A percentile compares a stretch with the other conserved stretches of the same genome.
phyloP scores from a whole-genome alignment of 2,888 invertebrate genomes.

The Parelbella ahira region DNA sequence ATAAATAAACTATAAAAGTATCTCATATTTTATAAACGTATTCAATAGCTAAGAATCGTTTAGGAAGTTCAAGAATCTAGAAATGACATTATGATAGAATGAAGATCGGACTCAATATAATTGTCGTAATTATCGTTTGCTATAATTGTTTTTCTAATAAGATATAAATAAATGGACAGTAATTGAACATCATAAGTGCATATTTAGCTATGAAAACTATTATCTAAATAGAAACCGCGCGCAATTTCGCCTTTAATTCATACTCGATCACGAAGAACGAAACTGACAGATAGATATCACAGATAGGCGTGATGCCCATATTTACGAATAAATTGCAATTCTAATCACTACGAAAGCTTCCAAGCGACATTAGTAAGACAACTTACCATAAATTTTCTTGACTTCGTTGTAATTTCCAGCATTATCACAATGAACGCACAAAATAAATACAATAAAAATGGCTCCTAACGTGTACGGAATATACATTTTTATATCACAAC shows the following conservation, averaged over 20 bases:
- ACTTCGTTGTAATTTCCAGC: constrained; percentile 74
- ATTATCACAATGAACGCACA: constrained; percentile 79
- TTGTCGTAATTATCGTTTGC: no score
- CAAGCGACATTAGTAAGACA: constrained; percentile 18
- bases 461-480: constrained; percentile 73
- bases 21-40: no score
- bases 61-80: no score
- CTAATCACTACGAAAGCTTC: neutral
- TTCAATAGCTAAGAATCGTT: no score
- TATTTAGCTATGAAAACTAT: no score
- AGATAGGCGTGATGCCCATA: constrained; percentile 25
- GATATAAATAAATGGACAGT: no score
- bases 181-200: no score
- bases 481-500: constrained; percentile 67
- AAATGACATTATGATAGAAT: no score
- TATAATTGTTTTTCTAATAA: no score
- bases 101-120: no score
- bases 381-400: constrained; percentile 73
- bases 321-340: neutral
- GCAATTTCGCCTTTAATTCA: constrained; percentile 6
- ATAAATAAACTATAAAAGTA: no score
- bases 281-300: constrained; percentile 26
- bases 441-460: constrained; percentile 80
- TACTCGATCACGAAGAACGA: constrained; percentile 23
- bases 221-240: constrained; percentile 1